These are phyloP conservation scores for Sebastes cheni DNA, from an alignment of 2,797 vertebrate genomes.

Conservation along the genomic window DNA sequence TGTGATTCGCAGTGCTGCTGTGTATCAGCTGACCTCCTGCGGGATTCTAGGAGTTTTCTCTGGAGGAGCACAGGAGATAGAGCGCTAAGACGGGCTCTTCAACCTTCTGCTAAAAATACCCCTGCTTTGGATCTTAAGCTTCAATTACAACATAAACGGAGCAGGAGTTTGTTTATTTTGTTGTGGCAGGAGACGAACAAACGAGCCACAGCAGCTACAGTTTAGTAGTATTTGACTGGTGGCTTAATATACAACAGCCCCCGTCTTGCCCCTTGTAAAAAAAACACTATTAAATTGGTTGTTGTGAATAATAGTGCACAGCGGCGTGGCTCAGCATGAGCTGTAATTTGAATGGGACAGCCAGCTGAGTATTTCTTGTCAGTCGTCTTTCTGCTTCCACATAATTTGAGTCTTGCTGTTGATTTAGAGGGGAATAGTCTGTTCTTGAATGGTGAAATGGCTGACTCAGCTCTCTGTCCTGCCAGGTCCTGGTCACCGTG, in stretches of 20 bases:
- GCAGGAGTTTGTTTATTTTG: conserved; percentile 22
- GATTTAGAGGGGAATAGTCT: not conserved
- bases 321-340: not conserved
- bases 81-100: conserved; percentile 35
- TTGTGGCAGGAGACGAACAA: conserved; percentile 2
- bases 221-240: not conserved
- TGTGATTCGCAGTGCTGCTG: conserved; percentile 42
- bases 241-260: not conserved
- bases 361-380: not conserved
- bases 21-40: conserved; percentile 65
- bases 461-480: conserved; percentile 10
- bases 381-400: not conserved
- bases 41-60: conserved; percentile 66
- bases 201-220: not conserved
- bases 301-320: not conserved
- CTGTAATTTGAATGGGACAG: not conserved
- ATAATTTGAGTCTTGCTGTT: not conserved
- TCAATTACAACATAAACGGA: conserved; percentile 38
- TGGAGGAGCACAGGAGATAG: conserved; percentile 42
- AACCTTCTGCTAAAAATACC: conserved; percentile 60
- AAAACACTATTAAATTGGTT: not conserved
- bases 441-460: not conserved
- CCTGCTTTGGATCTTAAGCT: conserved; percentile 24
- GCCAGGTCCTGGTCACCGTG: not conserved
- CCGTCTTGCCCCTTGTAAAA: not conserved